Conservation (phyloP, 2,888 invertebrate genomes). For the Megastigmus dorsalis region DNA sequence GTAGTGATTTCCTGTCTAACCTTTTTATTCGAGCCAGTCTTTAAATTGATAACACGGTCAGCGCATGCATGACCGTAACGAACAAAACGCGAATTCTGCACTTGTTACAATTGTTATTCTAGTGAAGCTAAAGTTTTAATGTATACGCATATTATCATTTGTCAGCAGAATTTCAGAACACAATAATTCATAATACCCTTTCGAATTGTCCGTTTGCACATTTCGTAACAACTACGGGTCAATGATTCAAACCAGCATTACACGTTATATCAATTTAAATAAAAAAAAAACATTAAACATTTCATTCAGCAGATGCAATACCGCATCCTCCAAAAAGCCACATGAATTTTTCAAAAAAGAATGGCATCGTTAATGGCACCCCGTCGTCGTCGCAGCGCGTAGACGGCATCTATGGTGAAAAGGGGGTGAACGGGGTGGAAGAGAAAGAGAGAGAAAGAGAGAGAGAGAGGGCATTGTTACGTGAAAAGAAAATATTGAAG, state of each 20-base stretch:
- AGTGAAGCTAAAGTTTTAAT: no score
- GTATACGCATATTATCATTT: no score
- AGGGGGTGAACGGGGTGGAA: no score
- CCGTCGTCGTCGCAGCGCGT: background rate
- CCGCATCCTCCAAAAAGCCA: background rate
- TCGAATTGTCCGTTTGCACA: no score
- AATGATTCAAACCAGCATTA: no score
- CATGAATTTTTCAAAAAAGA: slow-evolving; percentile 41
- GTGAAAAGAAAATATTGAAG: slow-evolving; percentile 54
- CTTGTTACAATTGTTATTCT: no score
- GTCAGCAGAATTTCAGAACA: no score
- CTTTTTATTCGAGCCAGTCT: background rate
- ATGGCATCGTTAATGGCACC: slow-evolving; percentile 27
- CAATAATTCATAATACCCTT: no score
- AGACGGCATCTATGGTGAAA: background rate
- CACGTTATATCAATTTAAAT: no score
- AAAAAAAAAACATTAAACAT: no score
- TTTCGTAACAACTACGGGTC: no score
- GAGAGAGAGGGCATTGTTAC: slow-evolving; percentile 45
- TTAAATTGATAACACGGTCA: slow-evolving; percentile 12
- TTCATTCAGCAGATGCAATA: no score
- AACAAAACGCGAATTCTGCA: background rate
- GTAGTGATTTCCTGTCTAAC: background rate
- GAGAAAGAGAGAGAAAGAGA: slow-evolving; percentile 9
- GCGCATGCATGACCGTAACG: slow-evolving; percentile 21